Evolutionary conservation across 1,140 invertebrate species (phyloP), one percentile per base, ranked within the genome.

Genomic region (Laodelphax striatellus): DNA sequence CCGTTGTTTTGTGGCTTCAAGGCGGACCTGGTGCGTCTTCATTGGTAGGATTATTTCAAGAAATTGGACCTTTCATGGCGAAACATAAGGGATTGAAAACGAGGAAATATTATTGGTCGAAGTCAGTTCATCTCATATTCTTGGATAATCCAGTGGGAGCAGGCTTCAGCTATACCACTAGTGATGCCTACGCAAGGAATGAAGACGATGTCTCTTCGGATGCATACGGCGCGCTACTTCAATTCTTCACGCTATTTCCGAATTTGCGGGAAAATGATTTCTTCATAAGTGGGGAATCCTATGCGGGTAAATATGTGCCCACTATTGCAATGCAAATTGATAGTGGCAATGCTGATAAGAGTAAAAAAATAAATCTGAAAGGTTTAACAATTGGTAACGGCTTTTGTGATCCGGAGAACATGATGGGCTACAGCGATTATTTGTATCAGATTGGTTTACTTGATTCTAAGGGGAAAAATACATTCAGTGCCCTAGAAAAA

Each of bases 141-240:
- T 86, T 95, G 54, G 92, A 94, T 68, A 93, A 91, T 71, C 92
- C 90, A 9, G 90, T 91, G 46, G 88, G 88, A 2, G 86, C 88
- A 14, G 87, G 87, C 1, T 90, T 80, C 64, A 88, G 86, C 68
- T 88, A 85, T 62, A 87, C 86, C 0, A 77, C 81, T 0, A 16
- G 69, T 19, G 77, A 82, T 6, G 86, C 86, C 1, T 89, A 85
- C 68, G 83, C 82, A 1, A 78, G 66, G 10, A 82, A 86, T 68
- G 79, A 89, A 70, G 78, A 75, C 1, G 75, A 82, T 64, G 82
- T 90, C 1, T 86, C 84, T 0, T 72, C 78, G 46, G 79, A 89
- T 67, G 63, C 89, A 0, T 81, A 86, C 63, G 76, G 75, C 38
- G 82, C 82, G 2, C 63, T 90, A 1, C 71, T 75, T 28, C 87